These are phyloP conservation scores for Nyctibius grandis DNA, from an alignment of 2,797 vertebrate genomes.

Conservation along the genomic window DNA sequence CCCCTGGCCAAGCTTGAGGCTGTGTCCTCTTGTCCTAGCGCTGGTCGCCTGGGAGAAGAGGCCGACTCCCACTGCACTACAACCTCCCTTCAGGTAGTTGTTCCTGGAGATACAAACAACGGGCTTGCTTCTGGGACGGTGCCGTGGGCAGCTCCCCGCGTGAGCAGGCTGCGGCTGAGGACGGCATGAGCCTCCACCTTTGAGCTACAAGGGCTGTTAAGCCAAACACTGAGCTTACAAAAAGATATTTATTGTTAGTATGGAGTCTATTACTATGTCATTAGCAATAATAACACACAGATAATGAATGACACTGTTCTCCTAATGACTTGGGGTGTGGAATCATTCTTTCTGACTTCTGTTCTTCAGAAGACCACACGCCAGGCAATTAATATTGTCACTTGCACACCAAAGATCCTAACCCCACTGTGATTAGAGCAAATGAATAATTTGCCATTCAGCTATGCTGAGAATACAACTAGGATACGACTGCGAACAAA, in stretches of 20 bases:
- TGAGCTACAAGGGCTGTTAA: conserved; percentile 22
- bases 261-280: conserved; percentile 55
- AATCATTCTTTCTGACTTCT: conserved; percentile 22
- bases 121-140: neutral
- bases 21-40: too few species aligned
- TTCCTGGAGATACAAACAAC: neutral
- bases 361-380: conserved; percentile 21
- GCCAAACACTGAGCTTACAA: conserved; percentile 22
- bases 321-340: conserved; percentile 45
- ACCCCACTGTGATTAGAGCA: conserved; percentile 55
- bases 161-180: neutral
- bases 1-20: too few species aligned
- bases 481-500: neutral
- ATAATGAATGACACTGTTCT: conserved; percentile 65
- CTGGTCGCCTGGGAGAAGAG: too few species aligned
- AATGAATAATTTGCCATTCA: conserved; percentile 43
- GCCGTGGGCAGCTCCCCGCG: neutral
- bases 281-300: conserved; percentile 60
- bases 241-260: conserved; percentile 65
- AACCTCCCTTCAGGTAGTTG: too few species aligned
- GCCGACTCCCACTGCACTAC: too few species aligned
- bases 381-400: conserved; percentile 61
- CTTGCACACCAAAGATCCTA: conserved; percentile 15
- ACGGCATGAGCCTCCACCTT: conserved; percentile 17
- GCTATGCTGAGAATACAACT: neutral